phyloP scores from a whole-genome alignment of 2,888 invertebrate genomes.

The Spisula subtruncata region DNA sequence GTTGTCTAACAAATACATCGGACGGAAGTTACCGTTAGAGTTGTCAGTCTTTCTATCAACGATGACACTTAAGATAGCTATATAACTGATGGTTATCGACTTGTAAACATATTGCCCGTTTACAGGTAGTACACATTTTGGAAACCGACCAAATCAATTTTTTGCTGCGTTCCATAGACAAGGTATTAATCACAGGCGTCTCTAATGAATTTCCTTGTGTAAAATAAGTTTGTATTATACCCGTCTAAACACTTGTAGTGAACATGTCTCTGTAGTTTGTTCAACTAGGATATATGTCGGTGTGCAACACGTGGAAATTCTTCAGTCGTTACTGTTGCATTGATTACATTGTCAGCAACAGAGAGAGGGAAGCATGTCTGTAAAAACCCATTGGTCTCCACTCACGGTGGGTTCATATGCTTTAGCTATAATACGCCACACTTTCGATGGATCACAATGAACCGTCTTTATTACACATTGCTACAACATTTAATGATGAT shows the following conservation, averaged over 20 bases:
- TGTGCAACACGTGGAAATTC: background rate
- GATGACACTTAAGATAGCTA: constrained; percentile 14
- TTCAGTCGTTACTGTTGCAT: background rate
- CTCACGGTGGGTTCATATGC: background rate
- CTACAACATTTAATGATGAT: constrained; percentile 10
- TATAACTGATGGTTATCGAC: background rate
- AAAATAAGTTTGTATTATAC: background rate
- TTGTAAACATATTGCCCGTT: constrained; percentile 48
- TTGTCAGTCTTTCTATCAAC: constrained; percentile 8
- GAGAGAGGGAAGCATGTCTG: background rate
- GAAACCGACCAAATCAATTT: constrained; percentile 37
- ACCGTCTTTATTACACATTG: background rate
- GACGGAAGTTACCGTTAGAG: constrained; percentile 13
- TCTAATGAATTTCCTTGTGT: constrained; percentile 33
- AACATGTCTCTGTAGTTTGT: background rate
- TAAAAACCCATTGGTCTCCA: background rate
- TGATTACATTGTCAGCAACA: background rate
- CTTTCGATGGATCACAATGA: background rate
- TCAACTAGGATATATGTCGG: background rate
- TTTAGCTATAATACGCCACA: background rate
- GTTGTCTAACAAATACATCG: background rate
- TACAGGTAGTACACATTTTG: constrained; percentile 42
- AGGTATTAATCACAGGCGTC: constrained; percentile 32
- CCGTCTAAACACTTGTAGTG: background rate
- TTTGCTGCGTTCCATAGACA: constrained; percentile 50